Base-by-base conservation (phyloP, 1,140 invertebrate genomes). In the Stenopsyche tienmushanensis region DNA sequence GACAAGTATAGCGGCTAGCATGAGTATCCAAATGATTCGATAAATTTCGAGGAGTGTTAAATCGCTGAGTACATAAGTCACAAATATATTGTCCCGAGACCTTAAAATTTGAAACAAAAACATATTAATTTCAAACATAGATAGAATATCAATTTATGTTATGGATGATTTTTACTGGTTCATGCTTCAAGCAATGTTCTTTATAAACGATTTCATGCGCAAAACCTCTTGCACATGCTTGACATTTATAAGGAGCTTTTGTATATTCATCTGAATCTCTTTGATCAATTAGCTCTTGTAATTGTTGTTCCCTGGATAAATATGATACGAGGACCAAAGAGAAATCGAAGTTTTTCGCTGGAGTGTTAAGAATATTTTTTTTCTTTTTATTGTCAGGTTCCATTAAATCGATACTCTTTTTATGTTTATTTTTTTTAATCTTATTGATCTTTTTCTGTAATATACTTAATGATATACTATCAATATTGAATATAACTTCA, bases 201-300 rank as follows among this genome's bases (percentile, higher is more conserved):
- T 66, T 66, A 45, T 69, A 69, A 7, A 69, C 67, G 44, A 69
- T 66, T 45, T 69, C 67, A 47, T 69, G 64, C 1, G 49, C 44
- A 24, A 69, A 69, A 20, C 67, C 64, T 59, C 45, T 63, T 1
- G 60, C 63, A 39, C 67, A 69, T 15, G 13, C 20, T 63, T 59
- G 41, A 42, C 67, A 69, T 53, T 69, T 69, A 39, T 66, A 66
- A 1, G 67, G 67, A 1, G 64, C 42, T 18, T 54, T 63, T 15
- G 58, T 1, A 47, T 69, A 69, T 15, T 69, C 64, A 5, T 64
- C 59, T 2, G 42, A 24, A 44, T 44, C 50, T 26, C 58, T 49
- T 7, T 26, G n/a, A 25, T 52, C 41, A 13, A 63, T 44, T 44
- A 69, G 26, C 25, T 69, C 64, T 49, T 58, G 39, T 15, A 69